A percentile compares a stretch with the other conserved stretches of the same genome.
phyloP scores from a whole-genome alignment of 2,797 vertebrate species.

The Phoeniculus purpureus region DNA sequence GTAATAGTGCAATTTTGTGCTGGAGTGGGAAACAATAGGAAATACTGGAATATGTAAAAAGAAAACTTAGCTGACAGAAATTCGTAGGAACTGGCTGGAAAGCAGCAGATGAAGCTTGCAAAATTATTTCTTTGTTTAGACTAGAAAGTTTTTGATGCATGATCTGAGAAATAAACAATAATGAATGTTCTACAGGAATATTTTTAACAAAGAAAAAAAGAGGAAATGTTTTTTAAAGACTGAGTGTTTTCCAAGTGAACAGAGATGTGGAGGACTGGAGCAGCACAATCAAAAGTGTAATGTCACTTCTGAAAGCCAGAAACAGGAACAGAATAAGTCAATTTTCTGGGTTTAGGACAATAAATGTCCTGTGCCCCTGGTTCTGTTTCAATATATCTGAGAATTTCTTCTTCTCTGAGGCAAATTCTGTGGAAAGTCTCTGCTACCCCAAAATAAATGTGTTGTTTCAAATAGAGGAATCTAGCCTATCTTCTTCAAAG shows the following conservation, averaged over 20 bases:
- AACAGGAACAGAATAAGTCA: not conserved
- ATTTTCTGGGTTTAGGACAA: not conserved
- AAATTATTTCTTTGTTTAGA: constrained; percentile 3
- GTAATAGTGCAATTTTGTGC: not conserved
- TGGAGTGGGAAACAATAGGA: not conserved
- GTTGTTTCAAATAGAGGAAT: not conserved
- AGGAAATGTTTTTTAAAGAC: not conserved
- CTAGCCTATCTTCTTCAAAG: not conserved
- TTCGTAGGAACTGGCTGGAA: not conserved
- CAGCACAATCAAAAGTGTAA: not conserved
- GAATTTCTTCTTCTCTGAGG: not conserved
- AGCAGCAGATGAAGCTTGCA: not conserved
- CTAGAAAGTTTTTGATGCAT: not conserved
- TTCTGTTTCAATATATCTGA: not conserved
- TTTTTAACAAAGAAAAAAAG: not conserved
- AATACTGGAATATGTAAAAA: not conserved
- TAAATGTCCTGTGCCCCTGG: not conserved
- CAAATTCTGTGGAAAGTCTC: not conserved
- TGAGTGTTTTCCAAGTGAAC: not conserved
- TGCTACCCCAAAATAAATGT: not conserved
- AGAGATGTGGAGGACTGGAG: not conserved
- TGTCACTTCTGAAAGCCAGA: not conserved
- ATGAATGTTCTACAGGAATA: not conserved
- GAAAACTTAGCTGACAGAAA: not conserved
- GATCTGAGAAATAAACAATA: not conserved